phyloP scores from a whole-genome alignment of 1,140 invertebrate species.

The Bombus waltoni region DNA sequence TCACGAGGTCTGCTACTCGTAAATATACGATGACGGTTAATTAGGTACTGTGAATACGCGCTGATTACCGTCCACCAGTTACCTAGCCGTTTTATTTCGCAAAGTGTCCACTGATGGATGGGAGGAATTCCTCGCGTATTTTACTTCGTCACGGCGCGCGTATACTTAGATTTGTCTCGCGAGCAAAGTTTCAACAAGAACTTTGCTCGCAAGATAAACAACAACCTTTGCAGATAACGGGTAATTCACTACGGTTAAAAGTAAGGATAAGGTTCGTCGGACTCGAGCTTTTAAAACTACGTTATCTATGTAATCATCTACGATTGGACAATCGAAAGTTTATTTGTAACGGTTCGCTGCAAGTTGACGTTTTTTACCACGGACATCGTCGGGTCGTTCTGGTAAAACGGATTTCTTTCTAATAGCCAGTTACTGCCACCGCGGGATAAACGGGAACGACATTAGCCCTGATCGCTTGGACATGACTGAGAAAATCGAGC shows the following conservation, averaged over 20 bases:
- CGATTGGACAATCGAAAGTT: neutral
- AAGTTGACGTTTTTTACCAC: slow-evolving; percentile 18
- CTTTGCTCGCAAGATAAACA: neutral
- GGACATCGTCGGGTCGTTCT: slow-evolving; percentile 23
- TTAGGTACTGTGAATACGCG: slow-evolving; percentile 37
- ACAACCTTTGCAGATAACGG: neutral
- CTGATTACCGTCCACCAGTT: slow-evolving; percentile 12
- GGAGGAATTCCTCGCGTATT: neutral
- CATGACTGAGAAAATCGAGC: slow-evolving; percentile 31
- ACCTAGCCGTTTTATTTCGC: slow-evolving; percentile 3
- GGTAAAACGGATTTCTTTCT: slow-evolving; percentile 36
- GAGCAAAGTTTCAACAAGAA: neutral
- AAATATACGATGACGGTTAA: slow-evolving; percentile 27
- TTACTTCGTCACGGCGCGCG: neutral
- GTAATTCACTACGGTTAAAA: neutral
- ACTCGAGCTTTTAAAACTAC: neutral
- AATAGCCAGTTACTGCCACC: slow-evolving; percentile 38
- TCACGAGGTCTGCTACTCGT: slow-evolving; percentile 8
- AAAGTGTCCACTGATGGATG: neutral
- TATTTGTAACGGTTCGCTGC: neutral
- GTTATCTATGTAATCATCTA: neutral
- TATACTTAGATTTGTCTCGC: neutral
- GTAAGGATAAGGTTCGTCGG: neutral
- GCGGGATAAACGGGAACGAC: neutral
- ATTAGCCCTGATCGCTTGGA: slow-evolving; percentile 16